Percentiles rank a stretch among this genome's conserved stretches.
phyloP scores from a whole-genome alignment of 2,888 invertebrate species.

The Xestia c-nigrum region DNA sequence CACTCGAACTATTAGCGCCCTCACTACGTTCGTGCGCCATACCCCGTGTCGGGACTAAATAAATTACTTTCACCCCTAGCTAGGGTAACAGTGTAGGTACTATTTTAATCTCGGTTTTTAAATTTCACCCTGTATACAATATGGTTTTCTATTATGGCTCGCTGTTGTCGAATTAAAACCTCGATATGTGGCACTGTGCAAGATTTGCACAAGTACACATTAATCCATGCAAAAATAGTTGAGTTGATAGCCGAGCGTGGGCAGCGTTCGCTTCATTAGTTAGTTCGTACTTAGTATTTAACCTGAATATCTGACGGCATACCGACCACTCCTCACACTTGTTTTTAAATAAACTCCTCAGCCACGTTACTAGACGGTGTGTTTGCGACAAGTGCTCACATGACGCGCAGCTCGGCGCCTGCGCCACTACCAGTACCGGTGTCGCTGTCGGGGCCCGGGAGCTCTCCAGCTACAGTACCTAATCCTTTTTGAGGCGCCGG shows the following conservation, averaged over 20 bases:
- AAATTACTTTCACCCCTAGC: too few species aligned
- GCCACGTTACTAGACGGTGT: neutral
- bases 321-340: constrained; percentile 41
- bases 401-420: constrained; percentile 3
- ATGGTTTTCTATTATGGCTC: neutral
- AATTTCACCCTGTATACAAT: too few species aligned
- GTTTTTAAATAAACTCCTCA: constrained; percentile 31
- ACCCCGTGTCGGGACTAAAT: too few species aligned
- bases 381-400: neutral
- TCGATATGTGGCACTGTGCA: neutral
- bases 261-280: constrained; percentile 6
- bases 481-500: neutral
- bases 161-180: neutral
- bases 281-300: constrained; percentile 2
- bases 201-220: neutral
- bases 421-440: neutral
- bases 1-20: too few species aligned
- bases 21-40: too few species aligned
- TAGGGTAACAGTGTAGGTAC: too few species aligned
- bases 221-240: neutral
- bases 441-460: neutral
- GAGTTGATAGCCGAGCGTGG: neutral
- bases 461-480: neutral
- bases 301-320: constrained; percentile 37
- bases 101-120: too few species aligned